phyloP scores from a whole-genome alignment of 2,888 invertebrate genomes.

The Zaprionus obscuricornis region DNA sequence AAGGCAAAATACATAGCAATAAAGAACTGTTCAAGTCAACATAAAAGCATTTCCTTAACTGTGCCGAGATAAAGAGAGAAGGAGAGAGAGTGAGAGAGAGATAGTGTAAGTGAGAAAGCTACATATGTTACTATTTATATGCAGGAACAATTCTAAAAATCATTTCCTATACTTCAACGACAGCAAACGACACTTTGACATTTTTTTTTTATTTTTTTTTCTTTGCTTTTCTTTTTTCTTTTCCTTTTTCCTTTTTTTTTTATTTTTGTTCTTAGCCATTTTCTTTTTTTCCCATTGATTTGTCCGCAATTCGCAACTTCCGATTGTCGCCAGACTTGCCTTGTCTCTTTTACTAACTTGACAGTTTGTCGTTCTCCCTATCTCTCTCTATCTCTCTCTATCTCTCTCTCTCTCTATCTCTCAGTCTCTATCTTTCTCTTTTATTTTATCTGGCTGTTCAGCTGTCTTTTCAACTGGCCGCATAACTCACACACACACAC shows the following conservation, averaged over 20 bases:
- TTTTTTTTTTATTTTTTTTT: too few species aligned
- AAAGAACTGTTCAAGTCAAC: too few species aligned
- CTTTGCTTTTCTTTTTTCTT: too few species aligned
- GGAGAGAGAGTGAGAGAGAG: not conserved
- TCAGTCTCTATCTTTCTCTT: too few species aligned
- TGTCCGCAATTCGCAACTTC: conserved; percentile 51
- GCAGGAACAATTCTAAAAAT: conserved; percentile 22
- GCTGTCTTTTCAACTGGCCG: conserved; percentile 30
- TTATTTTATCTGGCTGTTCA: not conserved
- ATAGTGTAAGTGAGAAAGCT: not conserved
- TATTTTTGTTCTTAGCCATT: too few species aligned
- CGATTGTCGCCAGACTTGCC: conserved; percentile 55
- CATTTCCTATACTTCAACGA: conserved; percentile 23
- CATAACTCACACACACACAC: conserved; percentile 30
- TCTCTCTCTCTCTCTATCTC: too few species aligned
- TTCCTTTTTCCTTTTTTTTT: too few species aligned
- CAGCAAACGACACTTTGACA: conserved; percentile 24
- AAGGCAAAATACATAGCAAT: too few species aligned
- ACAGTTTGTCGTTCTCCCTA: conserved; percentile 23
- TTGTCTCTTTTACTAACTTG: conserved; percentile 28
- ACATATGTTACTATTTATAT: not conserved
- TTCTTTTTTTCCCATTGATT: conserved; percentile 55
- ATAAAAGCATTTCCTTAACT: too few species aligned
- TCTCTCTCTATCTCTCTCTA: too few species aligned
- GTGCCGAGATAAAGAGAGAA: too few species aligned